Base-by-base conservation (phyloP, 2,113 vertebrate species). In the Saimiri boliviensis region DNA sequence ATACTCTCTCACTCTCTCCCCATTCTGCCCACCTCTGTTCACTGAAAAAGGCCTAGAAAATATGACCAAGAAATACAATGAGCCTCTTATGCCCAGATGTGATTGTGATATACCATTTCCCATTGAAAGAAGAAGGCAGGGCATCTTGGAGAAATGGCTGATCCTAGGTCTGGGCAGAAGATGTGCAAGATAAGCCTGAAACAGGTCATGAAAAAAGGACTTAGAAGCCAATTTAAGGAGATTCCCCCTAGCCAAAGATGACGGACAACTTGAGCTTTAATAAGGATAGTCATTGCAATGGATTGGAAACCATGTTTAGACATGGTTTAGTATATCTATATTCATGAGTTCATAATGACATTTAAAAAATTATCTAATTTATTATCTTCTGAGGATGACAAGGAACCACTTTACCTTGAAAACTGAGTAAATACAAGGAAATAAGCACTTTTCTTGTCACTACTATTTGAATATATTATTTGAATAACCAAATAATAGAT, bases 251-350 rank as follows among this genome's bases (percentile, higher is more conserved):
- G 35, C 25, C 76, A 45, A 58, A n/a, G 58, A 76, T 80, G 90
- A 93, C 60, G 52, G 90, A 93, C 60, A 58, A 35, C 32, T 66
- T 70, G 30, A 74, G 40, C 37, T 92, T 40, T 95, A 84, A 87
- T 81, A 87, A 74, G 35, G 20, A 52, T 87, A 49, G 79, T 4
- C 60, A 58, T 87, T 80, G 40, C 71, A 60, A 19, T 70, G 45
- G 66, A 86, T 88, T 85, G 71, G 83, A 95, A 91, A 17, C 49
- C 52, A 10, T 77, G 11, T 71, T 92, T 94, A 96, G 96, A 63
- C 77, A 25, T 12, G 37, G 77, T 71, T 97, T 95, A 85, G 77
- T 93, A 58, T 23, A 3, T 93, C 66, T 93, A 32, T 49, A 73
- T 82, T 52, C 45, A 20, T 77, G 82, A 85, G 21, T 89, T 89